Evolutionary conservation across 1,140 invertebrate species (phyloP), one percentile per base, ranked within the genome.

Genomic region (Zaprionus vittiger): DNA sequence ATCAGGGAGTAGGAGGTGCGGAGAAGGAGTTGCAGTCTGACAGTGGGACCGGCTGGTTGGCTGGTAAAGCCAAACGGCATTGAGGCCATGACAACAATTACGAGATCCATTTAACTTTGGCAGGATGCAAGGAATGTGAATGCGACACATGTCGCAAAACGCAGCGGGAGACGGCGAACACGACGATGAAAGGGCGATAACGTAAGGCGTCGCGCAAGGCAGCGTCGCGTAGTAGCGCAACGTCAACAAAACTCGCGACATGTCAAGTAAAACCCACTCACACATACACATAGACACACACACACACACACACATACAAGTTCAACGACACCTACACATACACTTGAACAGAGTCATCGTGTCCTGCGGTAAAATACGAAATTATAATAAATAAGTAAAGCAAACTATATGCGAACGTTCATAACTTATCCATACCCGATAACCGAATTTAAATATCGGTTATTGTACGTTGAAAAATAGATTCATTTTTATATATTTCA

Each of bases 61-160:
- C 47, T 57, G 56, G 38, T 34, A 52, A 38, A 17, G 59, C 31
- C 59, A 44, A 70, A 62, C 52, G 54, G 24, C 38, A 38, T 57
- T 57, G 37, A 66, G 71, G 79, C 79, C 79, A 79, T 75, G 76
- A 87, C 85, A 87, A 87, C 84, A 87, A 87, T 87, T 87, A 87
- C 84, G 84, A 90, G 84, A 89, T 89, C 85, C 84, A 89, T 89
- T 87, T 87, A 87, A 89, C 84, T 87, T 87, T 89, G 84, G 84
- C 84, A 87, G 85, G 84, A 87, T 81, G 85, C 85, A 81, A 89
- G 72, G 84, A 89, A 87, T 89, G 84, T 75, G 84, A 87, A 89
- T 87, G 84, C 84, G 84, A 87, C 84, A 87, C 84, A 89, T 87
- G 84, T 87, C 85, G 84, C 84, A 81, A 89, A 87, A 79, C 84